Evolutionary conservation across 2,888 invertebrate species (phyloP), one percentile per base, ranked within the genome.

Genomic region (Dendrolimus houi): DNA sequence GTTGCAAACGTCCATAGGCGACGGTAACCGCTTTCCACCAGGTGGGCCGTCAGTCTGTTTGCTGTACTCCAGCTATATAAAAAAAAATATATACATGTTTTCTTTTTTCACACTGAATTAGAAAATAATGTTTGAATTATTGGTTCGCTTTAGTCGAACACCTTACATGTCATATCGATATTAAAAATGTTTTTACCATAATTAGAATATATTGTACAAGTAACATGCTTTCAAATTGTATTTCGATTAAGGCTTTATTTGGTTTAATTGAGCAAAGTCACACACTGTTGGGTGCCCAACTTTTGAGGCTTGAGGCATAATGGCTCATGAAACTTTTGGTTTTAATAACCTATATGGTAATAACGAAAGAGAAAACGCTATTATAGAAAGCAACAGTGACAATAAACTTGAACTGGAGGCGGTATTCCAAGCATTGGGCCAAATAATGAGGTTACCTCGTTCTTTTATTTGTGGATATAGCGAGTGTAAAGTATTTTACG

Each of bases 161-260:
- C 47, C 10, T 7, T 47, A 9, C 47, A 14, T n/a, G 53, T 14
- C 53, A 14, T n/a, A 53, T 9, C 29, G 53, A 9, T 14, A 53
- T 17, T 53, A 53, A 53, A 53, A 53, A 53, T 29, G 53, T 8
- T 9, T 53, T 53, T 53, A 53, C 9, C 14, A 53, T 53, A 53
- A 53, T 53, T 53, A 14, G 17, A 53, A 14, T 14, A 17, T 29
- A 53, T 53, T 53, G 2, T 53, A 12, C 12, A 47, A 29, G 29
- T 29, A 29, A 29, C 57, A 56, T 57, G 58, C 65, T 60, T 65
- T 66, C 66, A 56, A 57, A 58, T 56, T 55, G 53, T 13, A 54
- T 55, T 60, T 59, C 70, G 70, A 69, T 69, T 64, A 63, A 57
- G 59, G 60, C 67, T 68, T 63, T 47, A 47, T 47, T 47, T 9